Base-by-base conservation (phyloP, 2,888 invertebrate genomes). In the Pherbina coryleti region DNA sequence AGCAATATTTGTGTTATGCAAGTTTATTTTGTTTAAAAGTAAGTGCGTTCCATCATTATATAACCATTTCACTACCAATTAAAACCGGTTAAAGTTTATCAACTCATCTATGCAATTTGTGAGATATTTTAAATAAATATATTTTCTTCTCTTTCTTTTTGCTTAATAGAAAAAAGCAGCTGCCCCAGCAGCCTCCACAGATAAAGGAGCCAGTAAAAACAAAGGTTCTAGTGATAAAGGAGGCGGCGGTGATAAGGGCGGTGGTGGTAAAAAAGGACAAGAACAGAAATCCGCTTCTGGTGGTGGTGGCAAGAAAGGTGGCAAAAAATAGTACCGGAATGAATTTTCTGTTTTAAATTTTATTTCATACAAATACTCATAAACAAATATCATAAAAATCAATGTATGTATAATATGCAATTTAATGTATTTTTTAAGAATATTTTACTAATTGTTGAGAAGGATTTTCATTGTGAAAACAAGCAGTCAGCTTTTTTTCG, bases 1-100 rank as follows among this genome's bases (percentile, higher is more conserved):
- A 87, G 87, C 86, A 88, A 87, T 84, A 86, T 86, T 84, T 87
- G 86, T 88, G 85, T 87, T 88, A 86, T 87, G 85, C 87, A 87
- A 85, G 77, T 80, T 82, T 84, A 86, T 73, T 82, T 82, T 84
- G n/a, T 51, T 28, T 49, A 49, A 49, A 75, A 75, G 76, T 67
- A 51, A 51, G 67, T 67, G 67, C 25, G 31, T 69, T 49, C 25
- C 25, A 51, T 5, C 25, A 31, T 57, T 72, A 72, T 72, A 57
- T 49, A 72, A 72, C 22, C 49, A 37, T 44, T 44, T 69, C 5
- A 1, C n/a, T 25, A 14, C 3, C 9, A 22, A 57, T 57, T 57
- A 11, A 14, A 44, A 44, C 44, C 44, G 44, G 44, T 8, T 1
- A 44, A 44, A 44, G 11, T 4, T n/a, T 64, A 8, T 1, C n/a